A percentile compares a stretch with the other conserved stretches of the same genome.
These are phyloP conservation scores for Echiichthys vipera DNA, from an alignment of 2,797 vertebrate species.

Conservation along the genomic window DNA sequence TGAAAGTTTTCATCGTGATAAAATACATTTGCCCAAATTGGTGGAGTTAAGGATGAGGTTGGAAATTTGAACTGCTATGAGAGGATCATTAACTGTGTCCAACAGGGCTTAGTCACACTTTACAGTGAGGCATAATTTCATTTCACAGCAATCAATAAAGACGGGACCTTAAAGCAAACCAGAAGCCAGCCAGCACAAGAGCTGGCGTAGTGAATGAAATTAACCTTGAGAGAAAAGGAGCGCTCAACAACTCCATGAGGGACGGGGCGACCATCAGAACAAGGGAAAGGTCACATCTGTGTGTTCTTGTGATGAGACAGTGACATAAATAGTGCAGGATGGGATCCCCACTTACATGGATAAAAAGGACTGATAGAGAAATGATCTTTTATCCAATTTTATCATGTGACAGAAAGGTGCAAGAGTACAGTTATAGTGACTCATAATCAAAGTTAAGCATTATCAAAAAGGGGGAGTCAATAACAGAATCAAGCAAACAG, in stretches of 20 bases:
- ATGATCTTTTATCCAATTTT: conserved; percentile 3
- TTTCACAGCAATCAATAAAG: conserved; percentile 67
- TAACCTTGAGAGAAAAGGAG: conserved; percentile 65
- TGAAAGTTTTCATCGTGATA: conserved; percentile 11
- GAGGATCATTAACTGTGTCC: conserved; percentile 56
- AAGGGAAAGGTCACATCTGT: conserved; percentile 42
- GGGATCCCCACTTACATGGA: neutral
- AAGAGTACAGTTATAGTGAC: conserved; percentile 3
- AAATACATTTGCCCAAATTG: neutral
- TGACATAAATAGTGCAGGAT: neutral
- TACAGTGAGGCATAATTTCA: conserved; percentile 62
- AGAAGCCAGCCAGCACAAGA: conserved; percentile 43
- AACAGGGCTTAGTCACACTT: conserved; percentile 36
- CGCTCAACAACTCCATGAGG: conserved; percentile 17
- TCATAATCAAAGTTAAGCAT: conserved; percentile 22
- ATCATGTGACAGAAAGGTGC: neutral
- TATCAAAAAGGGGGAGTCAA: neutral
- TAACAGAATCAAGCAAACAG: neutral
- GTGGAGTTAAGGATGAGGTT: conserved; percentile 17
- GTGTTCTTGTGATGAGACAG: conserved; percentile 9
- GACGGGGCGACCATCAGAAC: conserved; percentile 36
- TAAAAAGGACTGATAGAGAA: neutral
- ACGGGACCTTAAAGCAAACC: conserved; percentile 50
- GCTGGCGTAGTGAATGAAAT: conserved; percentile 63
- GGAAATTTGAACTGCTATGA: conserved; percentile 41